phyloP scores from a whole-genome alignment of 2,888 invertebrate species.

The Argyra leucocephala region DNA sequence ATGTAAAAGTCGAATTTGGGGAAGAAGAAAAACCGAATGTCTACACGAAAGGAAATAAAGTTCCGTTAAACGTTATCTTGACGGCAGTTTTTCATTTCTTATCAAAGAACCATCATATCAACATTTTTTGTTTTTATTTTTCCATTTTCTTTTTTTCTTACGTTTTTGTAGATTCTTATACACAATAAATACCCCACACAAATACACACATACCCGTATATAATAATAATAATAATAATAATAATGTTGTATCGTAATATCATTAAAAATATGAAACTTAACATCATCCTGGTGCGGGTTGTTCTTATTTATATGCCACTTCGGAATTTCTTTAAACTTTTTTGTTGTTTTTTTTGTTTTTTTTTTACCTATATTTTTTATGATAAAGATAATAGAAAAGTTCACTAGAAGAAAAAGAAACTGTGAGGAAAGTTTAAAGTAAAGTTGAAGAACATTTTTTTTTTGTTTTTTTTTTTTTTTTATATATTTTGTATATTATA shows the following conservation, averaged over 20 bases:
- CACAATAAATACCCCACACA: too few relatives aligned
- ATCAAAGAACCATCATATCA: not conserved
- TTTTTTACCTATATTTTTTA: not conserved
- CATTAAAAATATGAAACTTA: not conserved
- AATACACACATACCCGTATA: too few relatives aligned
- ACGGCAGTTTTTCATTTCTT: slow-evolving; percentile 6
- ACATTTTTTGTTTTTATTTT: not conserved
- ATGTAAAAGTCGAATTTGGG: too few relatives aligned
- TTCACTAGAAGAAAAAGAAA: not conserved
- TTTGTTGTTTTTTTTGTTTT: not conserved
- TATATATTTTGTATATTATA: not conserved
- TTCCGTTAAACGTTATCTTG: not conserved
- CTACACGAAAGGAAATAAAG: not conserved
- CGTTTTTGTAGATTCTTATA: not conserved
- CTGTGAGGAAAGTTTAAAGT: not conserved
- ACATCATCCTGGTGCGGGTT: not conserved
- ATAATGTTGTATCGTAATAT: not conserved
- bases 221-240: too few relatives aligned
- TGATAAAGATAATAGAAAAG: not conserved
- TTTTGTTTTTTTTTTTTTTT: not conserved
- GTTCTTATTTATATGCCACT: not conserved
- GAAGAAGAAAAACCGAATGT: too few relatives aligned
- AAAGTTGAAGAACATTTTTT: not conserved
- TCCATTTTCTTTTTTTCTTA: not conserved
- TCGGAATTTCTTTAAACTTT: not conserved